A percentile compares a stretch with the other conserved stretches of the same genome.
Conservation (phyloP, 2,888 invertebrate species). For the Pristionchus arcanus region DNA sequence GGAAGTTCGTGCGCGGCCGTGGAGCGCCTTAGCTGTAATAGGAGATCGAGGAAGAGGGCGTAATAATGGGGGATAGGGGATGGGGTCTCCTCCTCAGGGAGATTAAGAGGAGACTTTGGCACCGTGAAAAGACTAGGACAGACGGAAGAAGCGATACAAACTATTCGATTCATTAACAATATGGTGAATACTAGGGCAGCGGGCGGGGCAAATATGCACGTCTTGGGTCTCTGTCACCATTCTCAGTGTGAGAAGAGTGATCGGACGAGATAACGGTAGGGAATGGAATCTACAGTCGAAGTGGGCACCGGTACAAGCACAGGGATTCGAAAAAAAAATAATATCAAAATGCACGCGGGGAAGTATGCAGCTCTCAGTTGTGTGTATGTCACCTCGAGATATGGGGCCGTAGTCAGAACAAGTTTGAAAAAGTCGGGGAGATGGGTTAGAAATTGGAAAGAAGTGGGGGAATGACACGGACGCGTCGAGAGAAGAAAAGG, state of each 20-base stretch:
- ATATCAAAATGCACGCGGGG: constrained; percentile 20
- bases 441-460: not conserved
- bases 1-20: constrained; percentile 23
- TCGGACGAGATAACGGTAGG: not conserved
- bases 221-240: not conserved
- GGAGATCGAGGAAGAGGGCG: constrained; percentile 27
- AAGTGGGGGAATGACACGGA: constrained; percentile 3
- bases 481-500: not conserved
- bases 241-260: constrained; percentile 1
- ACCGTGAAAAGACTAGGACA: not conserved
- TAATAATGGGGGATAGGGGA: constrained; percentile 23
- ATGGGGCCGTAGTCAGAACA: constrained; percentile 34
- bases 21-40: constrained; percentile 19
- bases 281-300: constrained; percentile 27
- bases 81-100: not conserved
- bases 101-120: not conserved
- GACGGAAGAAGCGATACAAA: not conserved
- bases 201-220: not conserved
- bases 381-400: constrained; percentile 4
- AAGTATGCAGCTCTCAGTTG: constrained; percentile 9
- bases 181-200: constrained; percentile 8
- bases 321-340: not conserved
- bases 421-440: not conserved
- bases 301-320: not conserved
- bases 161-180: not conserved